Evolutionary conservation across 2,797 vertebrate species (phyloP).

Genomic region (Aviceda cuculoides): DNA sequence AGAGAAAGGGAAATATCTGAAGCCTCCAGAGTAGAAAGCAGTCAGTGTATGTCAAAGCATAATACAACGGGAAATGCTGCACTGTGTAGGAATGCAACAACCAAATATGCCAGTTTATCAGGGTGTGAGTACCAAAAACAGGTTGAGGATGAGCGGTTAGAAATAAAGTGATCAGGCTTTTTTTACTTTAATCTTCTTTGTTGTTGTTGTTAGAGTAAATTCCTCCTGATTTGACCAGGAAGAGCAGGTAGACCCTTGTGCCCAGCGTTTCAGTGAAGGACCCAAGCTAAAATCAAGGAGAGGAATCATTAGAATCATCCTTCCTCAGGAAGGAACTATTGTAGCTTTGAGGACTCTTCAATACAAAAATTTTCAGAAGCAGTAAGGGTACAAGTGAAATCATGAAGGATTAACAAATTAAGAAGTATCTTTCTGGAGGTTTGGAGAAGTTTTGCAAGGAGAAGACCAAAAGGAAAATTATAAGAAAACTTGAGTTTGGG

Average conservation of each 20-base stretch:
- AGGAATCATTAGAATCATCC: neutral
- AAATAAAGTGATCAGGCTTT: neutral
- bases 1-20: conserved; percentile 4
- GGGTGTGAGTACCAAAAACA: neutral
- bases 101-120: neutral
- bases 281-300: neutral
- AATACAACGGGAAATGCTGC: neutral
- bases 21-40: neutral
- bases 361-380: neutral
- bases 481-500: neutral
- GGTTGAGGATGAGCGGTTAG: neutral
- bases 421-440: neutral
- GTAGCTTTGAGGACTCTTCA: neutral
- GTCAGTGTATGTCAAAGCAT: neutral
- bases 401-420: neutral
- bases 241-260: neutral
- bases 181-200: neutral
- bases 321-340: neutral
- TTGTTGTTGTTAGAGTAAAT: neutral
- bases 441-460: neutral
- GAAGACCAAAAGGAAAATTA: neutral
- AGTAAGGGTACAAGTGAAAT: neutral
- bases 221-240: neutral
- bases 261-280: neutral
- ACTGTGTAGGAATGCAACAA: neutral